A percentile compares a stretch with the other conserved stretches of the same genome.
Conservation (phyloP, 2,113 vertebrate species). For the Pygoscelis antarcticus region DNA sequence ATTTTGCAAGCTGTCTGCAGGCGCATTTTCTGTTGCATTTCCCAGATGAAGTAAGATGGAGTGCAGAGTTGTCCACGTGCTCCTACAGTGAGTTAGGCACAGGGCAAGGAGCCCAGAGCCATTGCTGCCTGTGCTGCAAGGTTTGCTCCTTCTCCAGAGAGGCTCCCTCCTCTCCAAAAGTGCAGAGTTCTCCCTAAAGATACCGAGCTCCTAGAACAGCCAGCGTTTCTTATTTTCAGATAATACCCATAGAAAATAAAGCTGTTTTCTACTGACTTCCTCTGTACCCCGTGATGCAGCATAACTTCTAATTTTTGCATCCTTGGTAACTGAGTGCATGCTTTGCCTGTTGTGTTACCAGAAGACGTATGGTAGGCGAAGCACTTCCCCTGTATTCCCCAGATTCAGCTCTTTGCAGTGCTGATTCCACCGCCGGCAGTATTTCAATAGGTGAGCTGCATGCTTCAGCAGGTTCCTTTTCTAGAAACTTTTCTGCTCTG, state of each 20-base stretch:
- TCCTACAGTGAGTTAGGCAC: rapidly evolving
- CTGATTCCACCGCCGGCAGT: neutral
- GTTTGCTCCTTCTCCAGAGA: neutral
- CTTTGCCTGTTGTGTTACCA: neutral
- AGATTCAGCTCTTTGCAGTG: neutral
- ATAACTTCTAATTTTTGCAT: neutral
- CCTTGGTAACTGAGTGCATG: neutral
- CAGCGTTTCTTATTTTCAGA: neutral
- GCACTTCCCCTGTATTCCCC: neutral
- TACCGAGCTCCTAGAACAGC: neutral
- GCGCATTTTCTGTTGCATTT: neutral
- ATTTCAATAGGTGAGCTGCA: neutral
- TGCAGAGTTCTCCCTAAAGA: neutral
- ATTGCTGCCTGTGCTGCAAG: neutral
- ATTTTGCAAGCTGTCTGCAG: neutral
- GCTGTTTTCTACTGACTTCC: neutral
- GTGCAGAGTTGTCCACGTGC: neutral
- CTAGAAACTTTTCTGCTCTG: neutral
- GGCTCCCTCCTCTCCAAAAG: neutral
- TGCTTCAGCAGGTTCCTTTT: neutral
- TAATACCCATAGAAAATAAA: neutral
- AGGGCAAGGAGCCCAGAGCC: neutral
- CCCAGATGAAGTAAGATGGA: neutral
- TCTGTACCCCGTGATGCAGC: neutral
- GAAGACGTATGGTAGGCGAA: neutral